phyloP scores from a whole-genome alignment of 2,797 vertebrate species.

The Sus cebifrons region DNA sequence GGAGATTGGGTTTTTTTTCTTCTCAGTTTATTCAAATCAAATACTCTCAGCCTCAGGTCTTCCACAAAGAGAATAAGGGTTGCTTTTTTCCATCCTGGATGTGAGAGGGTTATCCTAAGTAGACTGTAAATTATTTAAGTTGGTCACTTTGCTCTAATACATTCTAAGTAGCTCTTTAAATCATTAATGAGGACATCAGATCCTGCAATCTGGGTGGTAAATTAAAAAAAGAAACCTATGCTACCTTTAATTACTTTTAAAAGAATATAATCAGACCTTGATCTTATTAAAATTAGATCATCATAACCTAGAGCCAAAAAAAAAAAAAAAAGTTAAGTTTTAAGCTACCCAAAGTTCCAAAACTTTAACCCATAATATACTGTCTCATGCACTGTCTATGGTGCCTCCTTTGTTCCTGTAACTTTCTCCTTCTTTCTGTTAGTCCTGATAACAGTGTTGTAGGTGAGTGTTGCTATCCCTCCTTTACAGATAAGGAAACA shows the following conservation, averaged over 20 bases:
- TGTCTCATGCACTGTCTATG: not conserved
- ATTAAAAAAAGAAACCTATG: slow-evolving; percentile 63
- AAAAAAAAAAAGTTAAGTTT: not conserved
- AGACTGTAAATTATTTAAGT: slow-evolving; percentile 81
- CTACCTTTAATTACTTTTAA: slow-evolving; percentile 78
- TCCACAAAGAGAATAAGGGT: not conserved
- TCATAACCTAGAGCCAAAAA: slow-evolving; percentile 1
- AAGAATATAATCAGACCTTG: slow-evolving; percentile 44
- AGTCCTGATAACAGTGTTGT: not conserved
- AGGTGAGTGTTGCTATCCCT: not conserved
- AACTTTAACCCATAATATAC: not conserved
- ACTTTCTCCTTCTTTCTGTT: not conserved
- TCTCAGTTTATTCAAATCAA: slow-evolving; percentile 65
- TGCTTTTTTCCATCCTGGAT: slow-evolving; percentile 37
- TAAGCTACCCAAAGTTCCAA: not conserved
- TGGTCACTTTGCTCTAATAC: slow-evolving; percentile 68
- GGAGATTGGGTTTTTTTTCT: slow-evolving; percentile 2
- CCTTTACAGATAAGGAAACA: not conserved
- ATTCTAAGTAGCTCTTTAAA: slow-evolving; percentile 77
- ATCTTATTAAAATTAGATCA: slow-evolving; percentile 65
- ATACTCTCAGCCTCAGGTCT: slow-evolving; percentile 16
- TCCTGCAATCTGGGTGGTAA: slow-evolving; percentile 27
- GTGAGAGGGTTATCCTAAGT: slow-evolving; percentile 34
- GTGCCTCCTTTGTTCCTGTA: not conserved
- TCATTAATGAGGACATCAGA: slow-evolving; percentile 74